These are phyloP conservation scores for Tenebrio molitor DNA, from an alignment of 1,140 invertebrate species.

Conservation along the genomic window DNA sequence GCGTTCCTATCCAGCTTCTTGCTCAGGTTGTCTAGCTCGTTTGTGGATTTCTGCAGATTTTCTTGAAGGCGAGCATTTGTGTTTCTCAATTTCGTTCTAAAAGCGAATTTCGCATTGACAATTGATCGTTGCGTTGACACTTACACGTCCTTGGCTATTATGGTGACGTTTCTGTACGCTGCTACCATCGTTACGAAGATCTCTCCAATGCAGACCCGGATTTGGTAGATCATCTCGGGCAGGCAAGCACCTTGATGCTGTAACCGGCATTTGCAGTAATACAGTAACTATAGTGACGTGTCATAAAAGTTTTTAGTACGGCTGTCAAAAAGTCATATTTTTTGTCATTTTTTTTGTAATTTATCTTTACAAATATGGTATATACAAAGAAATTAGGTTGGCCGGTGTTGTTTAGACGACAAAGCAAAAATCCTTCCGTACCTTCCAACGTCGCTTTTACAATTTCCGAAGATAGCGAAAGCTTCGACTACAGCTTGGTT, in stretches of 20 bases:
- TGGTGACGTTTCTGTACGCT: slow-evolving; percentile 29
- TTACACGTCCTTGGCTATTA: slow-evolving; percentile 54
- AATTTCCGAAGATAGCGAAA: too few species aligned
- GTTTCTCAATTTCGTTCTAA: slow-evolving; percentile 42
- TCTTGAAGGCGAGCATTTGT: slow-evolving; percentile 48
- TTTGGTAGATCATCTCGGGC: slow-evolving; percentile 53
- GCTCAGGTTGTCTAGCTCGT: slow-evolving; percentile 46
- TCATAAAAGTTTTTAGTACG: too few species aligned
- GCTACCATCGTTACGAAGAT: slow-evolving; percentile 49
- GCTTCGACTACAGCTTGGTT: too few species aligned
- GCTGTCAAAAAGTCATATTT: too few species aligned
- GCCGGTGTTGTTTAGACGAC: too few species aligned
- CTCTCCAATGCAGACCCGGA: slow-evolving; percentile 53
- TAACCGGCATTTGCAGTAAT: too few species aligned
- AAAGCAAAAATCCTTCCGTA: too few species aligned
- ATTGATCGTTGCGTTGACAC: neutral
- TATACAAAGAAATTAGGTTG: too few species aligned
- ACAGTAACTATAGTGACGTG: too few species aligned
- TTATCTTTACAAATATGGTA: too few species aligned
- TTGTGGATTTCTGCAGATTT: slow-evolving; percentile 43
- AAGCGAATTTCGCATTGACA: neutral
- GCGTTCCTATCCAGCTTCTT: slow-evolving; percentile 46
- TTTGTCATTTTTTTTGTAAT: too few species aligned
- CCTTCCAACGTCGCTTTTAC: too few species aligned
- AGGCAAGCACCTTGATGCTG: slow-evolving; percentile 33